Percentiles rank a stretch among this genome's conserved stretches.
phyloP scores from a whole-genome alignment of 2,797 vertebrate species.

The Betta splendens region DNA sequence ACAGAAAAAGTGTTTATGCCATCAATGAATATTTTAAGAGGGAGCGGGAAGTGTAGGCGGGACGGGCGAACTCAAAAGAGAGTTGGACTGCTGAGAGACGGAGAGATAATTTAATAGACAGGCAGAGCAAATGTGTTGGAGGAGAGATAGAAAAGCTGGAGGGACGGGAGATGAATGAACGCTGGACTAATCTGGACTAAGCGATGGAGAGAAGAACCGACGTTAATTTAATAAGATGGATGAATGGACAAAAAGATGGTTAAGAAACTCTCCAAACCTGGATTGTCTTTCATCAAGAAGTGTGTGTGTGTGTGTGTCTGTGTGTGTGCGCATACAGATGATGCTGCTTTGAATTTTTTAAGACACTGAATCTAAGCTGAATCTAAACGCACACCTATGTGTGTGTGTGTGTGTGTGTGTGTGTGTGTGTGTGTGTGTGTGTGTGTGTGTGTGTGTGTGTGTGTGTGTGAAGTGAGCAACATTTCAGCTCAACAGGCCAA shows the following conservation, averaged over 20 bases:
- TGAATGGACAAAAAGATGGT: constrained; percentile 45
- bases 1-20: constrained; percentile 70
- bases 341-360: no score
- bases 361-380: no score
- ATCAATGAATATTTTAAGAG: constrained; percentile 77
- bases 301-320: constrained; percentile 1
- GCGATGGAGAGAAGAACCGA: constrained; percentile 45
- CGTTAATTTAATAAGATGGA: constrained; percentile 66
- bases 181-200: constrained; percentile 57
- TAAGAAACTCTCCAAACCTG: constrained; percentile 17
- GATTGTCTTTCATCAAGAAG: constrained; percentile 23
- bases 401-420: no score
- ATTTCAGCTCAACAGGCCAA: no score
- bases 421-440: no score
- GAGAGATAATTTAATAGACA: constrained; percentile 71
- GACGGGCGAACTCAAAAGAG: constrained; percentile 53
- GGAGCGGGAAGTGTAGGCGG: constrained; percentile 56
- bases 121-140: constrained; percentile 60
- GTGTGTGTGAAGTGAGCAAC: no score
- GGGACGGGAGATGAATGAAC: constrained; percentile 67
- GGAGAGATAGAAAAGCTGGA: constrained; percentile 62
- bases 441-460: no score
- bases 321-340: background rate
- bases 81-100: constrained; percentile 62
- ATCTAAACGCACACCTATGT: no score